Evolutionary conservation across 2,113 vertebrate genomes (phyloP).

Genomic region (Mastomys natalensis): DNA sequence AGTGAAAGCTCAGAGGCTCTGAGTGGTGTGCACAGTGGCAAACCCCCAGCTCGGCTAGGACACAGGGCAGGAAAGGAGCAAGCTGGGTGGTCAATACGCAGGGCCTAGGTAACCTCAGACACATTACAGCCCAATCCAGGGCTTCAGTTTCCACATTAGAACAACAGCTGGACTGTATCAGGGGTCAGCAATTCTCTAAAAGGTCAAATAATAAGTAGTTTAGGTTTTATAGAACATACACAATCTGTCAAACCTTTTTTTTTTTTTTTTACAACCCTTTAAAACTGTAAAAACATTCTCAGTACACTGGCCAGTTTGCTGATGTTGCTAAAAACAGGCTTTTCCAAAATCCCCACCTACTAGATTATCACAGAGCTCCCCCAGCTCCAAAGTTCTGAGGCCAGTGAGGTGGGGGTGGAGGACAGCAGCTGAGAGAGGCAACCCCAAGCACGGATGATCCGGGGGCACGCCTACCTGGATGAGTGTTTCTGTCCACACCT

Average conservation of each 20-base stretch:
- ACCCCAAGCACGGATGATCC: not conserved
- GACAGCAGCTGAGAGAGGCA: not conserved
- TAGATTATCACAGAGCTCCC: not conserved
- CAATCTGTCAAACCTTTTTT: not conserved
- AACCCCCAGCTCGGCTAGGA: not conserved
- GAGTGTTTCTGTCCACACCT: conserved; percentile 96
- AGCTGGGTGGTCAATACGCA: not conserved
- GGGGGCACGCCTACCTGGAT: conserved; percentile 88
- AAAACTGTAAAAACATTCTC: conserved; percentile 62
- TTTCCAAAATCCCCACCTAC: conserved; percentile 50
- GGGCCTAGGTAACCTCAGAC: not conserved
- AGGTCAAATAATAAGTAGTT: not conserved
- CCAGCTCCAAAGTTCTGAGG: not conserved
- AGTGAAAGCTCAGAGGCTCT: not conserved
- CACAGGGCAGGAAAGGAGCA: not conserved
- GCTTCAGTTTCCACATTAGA: not conserved
- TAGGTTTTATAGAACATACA: conserved; percentile 17
- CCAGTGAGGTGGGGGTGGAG: not conserved
- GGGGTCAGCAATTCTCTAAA: not conserved
- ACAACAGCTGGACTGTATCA: not conserved
- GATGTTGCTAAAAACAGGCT: conserved; percentile 47
- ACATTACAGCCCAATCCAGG: not conserved
- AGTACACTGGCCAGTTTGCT: conserved; percentile 47
- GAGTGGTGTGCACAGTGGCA: not conserved
- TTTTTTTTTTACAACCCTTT: not conserved